Percentiles rank a stretch among this genome's conserved stretches.
phyloP scores from a whole-genome alignment of 2,113 vertebrate species.

The Boulengeromyrus knoepffleri region DNA sequence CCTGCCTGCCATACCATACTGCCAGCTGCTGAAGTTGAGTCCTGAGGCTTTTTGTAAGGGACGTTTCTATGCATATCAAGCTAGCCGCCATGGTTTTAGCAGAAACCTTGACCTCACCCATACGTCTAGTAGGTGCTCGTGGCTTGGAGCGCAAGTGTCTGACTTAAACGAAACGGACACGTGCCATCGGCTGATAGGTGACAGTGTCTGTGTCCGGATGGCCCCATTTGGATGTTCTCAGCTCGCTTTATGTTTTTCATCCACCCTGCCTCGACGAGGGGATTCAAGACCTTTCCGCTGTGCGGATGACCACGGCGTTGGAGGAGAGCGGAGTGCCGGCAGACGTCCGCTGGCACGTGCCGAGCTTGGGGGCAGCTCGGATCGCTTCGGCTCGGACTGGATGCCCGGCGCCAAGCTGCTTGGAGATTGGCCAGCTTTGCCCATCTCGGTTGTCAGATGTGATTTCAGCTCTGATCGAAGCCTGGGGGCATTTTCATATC shows the following conservation, averaged over 20 bases:
- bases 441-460: neutral
- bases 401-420: neutral
- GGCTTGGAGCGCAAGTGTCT: neutral
- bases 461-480: constrained; percentile 13
- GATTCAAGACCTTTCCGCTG: neutral
- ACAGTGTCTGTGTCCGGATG: neutral
- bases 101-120: neutral
- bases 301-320: neutral
- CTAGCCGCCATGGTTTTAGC: neutral
- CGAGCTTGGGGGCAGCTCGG: neutral
- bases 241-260: neutral
- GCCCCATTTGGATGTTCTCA: neutral
- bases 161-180: neutral
- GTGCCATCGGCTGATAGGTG: neutral
- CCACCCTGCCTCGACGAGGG: neutral
- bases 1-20: neutral
- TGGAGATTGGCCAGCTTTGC: neutral
- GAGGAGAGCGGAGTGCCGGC: neutral
- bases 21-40: neutral
- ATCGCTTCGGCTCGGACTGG: neutral
- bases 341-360: neutral
- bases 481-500: constrained; percentile 21
- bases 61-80: neutral
- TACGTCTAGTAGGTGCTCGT: neutral
- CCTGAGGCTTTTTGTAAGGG: neutral